These are phyloP conservation scores for Amaurobius ferox DNA, from an alignment of 2,888 invertebrate species.

Conservation along the genomic window DNA sequence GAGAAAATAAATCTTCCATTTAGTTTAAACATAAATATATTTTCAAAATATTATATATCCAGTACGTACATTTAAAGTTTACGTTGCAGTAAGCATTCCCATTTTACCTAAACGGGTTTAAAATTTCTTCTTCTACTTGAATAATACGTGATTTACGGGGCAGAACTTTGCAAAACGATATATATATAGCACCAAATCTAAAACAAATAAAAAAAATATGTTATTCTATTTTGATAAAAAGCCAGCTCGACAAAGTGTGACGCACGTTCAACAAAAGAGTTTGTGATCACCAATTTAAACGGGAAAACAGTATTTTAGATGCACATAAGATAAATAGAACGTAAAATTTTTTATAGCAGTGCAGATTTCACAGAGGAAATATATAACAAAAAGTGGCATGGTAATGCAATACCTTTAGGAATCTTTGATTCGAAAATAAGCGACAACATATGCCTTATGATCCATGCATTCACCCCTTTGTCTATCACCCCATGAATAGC, in stretches of 20 bases:
- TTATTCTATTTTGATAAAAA: not conserved
- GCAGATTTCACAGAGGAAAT: not conserved
- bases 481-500: not conserved
- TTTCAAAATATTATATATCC: no score
- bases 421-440: not conserved
- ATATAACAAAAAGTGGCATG: not conserved
- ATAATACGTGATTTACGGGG: no score
- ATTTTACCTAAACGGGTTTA: no score
- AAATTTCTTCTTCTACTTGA: no score
- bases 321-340: not conserved
- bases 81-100: no score
- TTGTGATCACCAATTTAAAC: not conserved
- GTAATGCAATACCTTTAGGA: not conserved
- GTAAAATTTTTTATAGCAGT: not conserved
- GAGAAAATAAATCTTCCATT: no score
- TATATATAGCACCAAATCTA: no score
- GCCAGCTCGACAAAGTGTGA: not conserved
- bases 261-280: not conserved
- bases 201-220: no score
- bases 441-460: not conserved
- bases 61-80: no score
- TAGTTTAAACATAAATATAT: no score
- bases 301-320: not conserved
- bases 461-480: not conserved
- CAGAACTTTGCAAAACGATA: no score